phyloP scores from a whole-genome alignment of 2,888 invertebrate species.

The Acronicta alni region DNA sequence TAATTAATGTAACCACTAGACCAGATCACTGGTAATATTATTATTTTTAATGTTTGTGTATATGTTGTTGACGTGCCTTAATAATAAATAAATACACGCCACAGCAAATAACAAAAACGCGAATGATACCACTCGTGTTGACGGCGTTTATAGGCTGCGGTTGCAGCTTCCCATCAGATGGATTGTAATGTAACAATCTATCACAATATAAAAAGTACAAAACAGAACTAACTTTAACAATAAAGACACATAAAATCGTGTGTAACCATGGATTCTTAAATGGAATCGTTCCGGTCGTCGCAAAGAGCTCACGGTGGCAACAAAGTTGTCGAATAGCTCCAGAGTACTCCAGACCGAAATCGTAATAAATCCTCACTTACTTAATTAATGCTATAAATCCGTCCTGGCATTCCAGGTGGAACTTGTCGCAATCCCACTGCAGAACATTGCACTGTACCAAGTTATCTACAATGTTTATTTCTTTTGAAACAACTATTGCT shows the following conservation, averaged over 20 bases:
- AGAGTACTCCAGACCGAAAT: conserved; percentile 45
- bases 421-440: conserved; percentile 56
- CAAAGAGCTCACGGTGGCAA: conserved; percentile 43
- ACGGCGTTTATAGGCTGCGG: too few relatives aligned
- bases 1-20: too few relatives aligned
- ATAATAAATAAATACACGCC: too few relatives aligned
- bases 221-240: conserved; percentile 52
- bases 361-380: conserved; percentile 63
- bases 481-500: conserved; percentile 13
- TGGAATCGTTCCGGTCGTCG: conserved; percentile 41
- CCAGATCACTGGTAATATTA: too few relatives aligned
- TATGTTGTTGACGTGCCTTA: too few relatives aligned
- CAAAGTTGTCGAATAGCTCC: conserved; percentile 62
- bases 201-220: conserved; percentile 24
- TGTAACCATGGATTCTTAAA: conserved; percentile 43
- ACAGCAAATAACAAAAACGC: too few relatives aligned
- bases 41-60: too few relatives aligned
- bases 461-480: conserved; percentile 39
- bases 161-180: too few relatives aligned
- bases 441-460: conserved; percentile 39
- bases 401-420: conserved; percentile 61
- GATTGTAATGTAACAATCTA: too few relatives aligned
- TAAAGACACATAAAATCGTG: conserved; percentile 44
- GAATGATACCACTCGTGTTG: too few relatives aligned
- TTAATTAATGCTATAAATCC: conserved; percentile 70